Conservation (phyloP, 64 coral and sea anemone genomes). For the Montipora efflorescens region DNA sequence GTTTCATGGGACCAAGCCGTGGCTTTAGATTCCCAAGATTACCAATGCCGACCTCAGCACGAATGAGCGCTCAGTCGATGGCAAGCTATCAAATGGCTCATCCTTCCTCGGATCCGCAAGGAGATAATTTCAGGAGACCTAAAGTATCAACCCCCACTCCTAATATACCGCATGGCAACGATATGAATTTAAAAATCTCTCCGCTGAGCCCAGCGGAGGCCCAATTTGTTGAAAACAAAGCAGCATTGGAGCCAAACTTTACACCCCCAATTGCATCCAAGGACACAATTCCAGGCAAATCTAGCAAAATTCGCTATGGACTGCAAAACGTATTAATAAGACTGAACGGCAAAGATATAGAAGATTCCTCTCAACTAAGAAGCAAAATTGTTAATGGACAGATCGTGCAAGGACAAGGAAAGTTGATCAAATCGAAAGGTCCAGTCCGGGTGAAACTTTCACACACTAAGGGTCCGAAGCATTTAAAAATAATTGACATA, state of each 20-base stretch:
- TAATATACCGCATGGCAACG: neutral
- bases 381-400: slow-evolving; percentile 83
- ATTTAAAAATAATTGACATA: slow-evolving; percentile 86
- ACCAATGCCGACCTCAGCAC: neutral
- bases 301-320: slow-evolving; percentile 15
- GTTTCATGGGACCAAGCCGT: neutral
- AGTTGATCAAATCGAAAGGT: slow-evolving; percentile 89
- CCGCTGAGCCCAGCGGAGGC: slow-evolving; percentile 75
- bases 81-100: slow-evolving; percentile 69
- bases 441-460: slow-evolving; percentile 80
- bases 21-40: neutral
- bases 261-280: slow-evolving; percentile 72
- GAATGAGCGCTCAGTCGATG: slow-evolving; percentile 44
- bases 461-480: slow-evolving; percentile 74
- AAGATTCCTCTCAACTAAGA: slow-evolving; percentile 75
- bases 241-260: slow-evolving; percentile 44
- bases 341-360: slow-evolving; percentile 84
- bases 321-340: slow-evolving; percentile 74
- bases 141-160: neutral
- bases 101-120: slow-evolving; percentile 52
- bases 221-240: slow-evolving; percentile 75
- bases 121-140: slow-evolving; percentile 38
- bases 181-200: slow-evolving; percentile 55
- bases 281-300: slow-evolving; percentile 82
- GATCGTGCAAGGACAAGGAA: slow-evolving; percentile 83